These are phyloP conservation scores for Hippocampus zosterae DNA, from an alignment of 2,113 vertebrate genomes.

Conservation along the genomic window DNA sequence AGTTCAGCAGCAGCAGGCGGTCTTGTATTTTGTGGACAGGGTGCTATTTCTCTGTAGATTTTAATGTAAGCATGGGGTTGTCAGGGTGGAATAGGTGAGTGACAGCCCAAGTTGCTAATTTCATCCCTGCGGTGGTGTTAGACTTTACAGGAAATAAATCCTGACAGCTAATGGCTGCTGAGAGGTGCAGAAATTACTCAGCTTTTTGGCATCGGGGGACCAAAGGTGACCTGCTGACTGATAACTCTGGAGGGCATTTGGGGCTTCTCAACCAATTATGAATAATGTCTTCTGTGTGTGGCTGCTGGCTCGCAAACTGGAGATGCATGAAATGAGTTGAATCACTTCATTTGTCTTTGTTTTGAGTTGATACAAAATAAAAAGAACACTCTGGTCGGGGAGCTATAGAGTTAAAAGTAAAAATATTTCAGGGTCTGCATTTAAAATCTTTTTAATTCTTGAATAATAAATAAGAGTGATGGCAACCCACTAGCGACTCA, in stretches of 20 bases:
- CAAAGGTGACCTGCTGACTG: conserved; percentile 50
- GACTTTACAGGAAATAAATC: conserved; percentile 6
- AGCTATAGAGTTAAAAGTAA: conserved; percentile 10
- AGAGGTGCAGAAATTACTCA: conserved; percentile 3
- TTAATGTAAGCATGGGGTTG: conserved; percentile 28
- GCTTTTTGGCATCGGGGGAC: conserved; percentile 15
- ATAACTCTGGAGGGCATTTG: conserved; percentile 56
- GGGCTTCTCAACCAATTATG: conserved; percentile 62
- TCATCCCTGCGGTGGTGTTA: not conserved
- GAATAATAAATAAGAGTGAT: not conserved
- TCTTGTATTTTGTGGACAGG: conserved; percentile 9
- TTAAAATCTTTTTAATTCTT: not conserved
- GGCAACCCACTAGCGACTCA: not conserved
- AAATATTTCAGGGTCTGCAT: conserved; percentile 25
- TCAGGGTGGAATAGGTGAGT: conserved; percentile 23
- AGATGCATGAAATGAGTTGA: conserved; percentile 71
- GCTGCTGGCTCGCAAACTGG: conserved; percentile 59
- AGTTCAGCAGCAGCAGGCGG: conserved; percentile 25
- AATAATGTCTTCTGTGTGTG: conserved; percentile 51
- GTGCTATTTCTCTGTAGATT: conserved; percentile 19
- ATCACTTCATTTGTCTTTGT: conserved; percentile 61
- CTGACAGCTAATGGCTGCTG: conserved; percentile 29
- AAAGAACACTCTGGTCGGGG: conserved; percentile 10
- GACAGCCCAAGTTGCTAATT: conserved; percentile 21
- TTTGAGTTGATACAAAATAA: conserved; percentile 14